Base-by-base conservation (phyloP, 1,140 invertebrate species). In the Caerostris darwini region DNA sequence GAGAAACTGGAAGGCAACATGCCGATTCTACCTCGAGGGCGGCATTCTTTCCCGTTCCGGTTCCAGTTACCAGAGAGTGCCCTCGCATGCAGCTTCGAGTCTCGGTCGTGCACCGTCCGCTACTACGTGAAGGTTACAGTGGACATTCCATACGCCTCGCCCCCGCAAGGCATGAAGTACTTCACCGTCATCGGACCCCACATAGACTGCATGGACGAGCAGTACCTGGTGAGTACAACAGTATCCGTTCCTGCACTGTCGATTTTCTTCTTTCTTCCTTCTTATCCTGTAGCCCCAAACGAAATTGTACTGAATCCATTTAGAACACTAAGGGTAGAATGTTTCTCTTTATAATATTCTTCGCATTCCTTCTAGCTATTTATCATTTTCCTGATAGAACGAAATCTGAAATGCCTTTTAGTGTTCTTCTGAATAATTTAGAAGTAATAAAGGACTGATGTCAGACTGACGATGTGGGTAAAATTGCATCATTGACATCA, bases 181-280 rank as follows among this genome's bases (percentile, higher is more conserved):
- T 98, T 98, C 95, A 98, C 98, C 2, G 96, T 98, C 61, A 98
- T 98, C 95, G 98, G 98, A 19, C 98, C 98, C 14, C 97, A 98
- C 95, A 98, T 98, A 95, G 98, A 98, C 96, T 98, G 98, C 95
- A 98, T 98, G 97, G 98, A 98, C 94, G 97, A 98, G 95, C 97
- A 98, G 96, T 98, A 98, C 96, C 96, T 98, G 96, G 98, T 98
- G 96, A 96, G 96, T 95, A 12, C 17, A 14, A 5, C 5, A 3
- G 2, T 69, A 7, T n/a, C n/a, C 2, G 17, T 8, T 67, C 61
- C 10, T n/a, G 5, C 2, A n/a, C 67, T 19, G 2, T 10, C 2
- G 19, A 50, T 12, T 50, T 50, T 5, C 8, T 77, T 53, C 5
- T 53, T 34, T 77, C 8, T 10, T 34, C 2, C 7, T 0, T 50